Conservation (phyloP, 1,140 invertebrate species). For the Holotrichia oblita region DNA sequence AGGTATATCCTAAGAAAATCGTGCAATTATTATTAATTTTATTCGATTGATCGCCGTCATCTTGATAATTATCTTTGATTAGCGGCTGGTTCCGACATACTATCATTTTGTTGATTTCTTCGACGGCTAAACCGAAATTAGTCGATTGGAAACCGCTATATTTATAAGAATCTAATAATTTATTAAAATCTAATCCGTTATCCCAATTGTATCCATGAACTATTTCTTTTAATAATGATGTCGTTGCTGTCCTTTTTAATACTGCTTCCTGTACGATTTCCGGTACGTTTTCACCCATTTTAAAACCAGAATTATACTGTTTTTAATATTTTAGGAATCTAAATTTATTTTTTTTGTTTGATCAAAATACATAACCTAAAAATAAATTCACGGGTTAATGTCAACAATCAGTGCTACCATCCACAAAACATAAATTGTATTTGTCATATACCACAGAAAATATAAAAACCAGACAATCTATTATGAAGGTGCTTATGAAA, state of each 20-base stretch:
- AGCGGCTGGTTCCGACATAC: slow-evolving; percentile 72
- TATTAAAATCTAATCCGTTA: slow-evolving; percentile 87
- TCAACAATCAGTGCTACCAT: no score
- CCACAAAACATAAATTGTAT: no score
- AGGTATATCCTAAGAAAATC: slow-evolving; percentile 98
- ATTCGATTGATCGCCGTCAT: slow-evolving; percentile 84
- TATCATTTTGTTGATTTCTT: slow-evolving; percentile 95
- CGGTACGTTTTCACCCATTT: slow-evolving; percentile 37
- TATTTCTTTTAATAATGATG: slow-evolving; percentile 57
- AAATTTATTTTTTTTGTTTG: no score
- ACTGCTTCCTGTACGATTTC: slow-evolving; percentile 51
- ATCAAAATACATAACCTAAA: no score
- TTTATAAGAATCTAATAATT: slow-evolving; percentile 82
- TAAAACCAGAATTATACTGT: not conserved
- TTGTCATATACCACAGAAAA: no score
- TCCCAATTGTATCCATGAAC: slow-evolving; percentile 93
- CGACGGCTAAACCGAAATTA: slow-evolving; percentile 89
- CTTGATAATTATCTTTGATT: slow-evolving; percentile 71
- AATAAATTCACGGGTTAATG: no score
- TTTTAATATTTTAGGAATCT: no score
- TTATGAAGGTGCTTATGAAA: no score
- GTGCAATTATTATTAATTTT: slow-evolving; percentile 85
- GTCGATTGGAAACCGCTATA: slow-evolving; percentile 96
- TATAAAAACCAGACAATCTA: no score
- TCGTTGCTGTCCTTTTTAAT: slow-evolving; percentile 54